phyloP scores from a whole-genome alignment of 2,888 invertebrate genomes.

The Diplolepis rosae region DNA sequence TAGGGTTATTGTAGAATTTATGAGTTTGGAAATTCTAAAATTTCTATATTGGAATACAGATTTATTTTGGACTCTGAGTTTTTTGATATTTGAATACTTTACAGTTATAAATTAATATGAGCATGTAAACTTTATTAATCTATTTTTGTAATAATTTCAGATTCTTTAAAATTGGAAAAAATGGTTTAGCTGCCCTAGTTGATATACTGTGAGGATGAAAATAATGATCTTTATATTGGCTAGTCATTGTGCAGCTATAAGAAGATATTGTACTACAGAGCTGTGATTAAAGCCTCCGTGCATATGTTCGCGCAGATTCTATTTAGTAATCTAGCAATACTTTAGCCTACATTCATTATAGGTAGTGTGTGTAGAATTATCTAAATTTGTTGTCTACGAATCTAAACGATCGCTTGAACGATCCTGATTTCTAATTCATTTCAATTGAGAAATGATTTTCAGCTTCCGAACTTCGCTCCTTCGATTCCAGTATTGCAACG shows the following conservation, averaged over 20 bases:
- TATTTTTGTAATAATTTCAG: too few species aligned
- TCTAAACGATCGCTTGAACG: constrained; percentile 33
- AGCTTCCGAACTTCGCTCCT: constrained; percentile 20
- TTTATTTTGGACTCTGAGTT: too few species aligned
- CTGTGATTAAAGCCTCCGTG: constrained; percentile 71
- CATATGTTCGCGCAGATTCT: constrained; percentile 69
- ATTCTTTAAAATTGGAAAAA: background rate
- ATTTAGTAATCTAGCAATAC: constrained; percentile 58
- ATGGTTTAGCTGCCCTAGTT: constrained; percentile 6
- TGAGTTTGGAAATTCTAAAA: too few species aligned
- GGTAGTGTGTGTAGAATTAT: constrained; percentile 1
- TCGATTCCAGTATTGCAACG: constrained; percentile 21
- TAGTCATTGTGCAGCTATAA: constrained; percentile 71
- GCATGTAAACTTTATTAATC: too few species aligned
- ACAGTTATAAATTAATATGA: too few species aligned
- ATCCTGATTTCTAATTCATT: constrained; percentile 24
- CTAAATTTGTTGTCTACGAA: constrained; percentile 32
- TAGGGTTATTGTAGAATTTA: too few species aligned
- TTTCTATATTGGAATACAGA: too few species aligned
- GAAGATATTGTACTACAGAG: constrained; percentile 69
- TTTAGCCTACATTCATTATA: constrained; percentile 48
- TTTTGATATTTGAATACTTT: too few species aligned
- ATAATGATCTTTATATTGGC: constrained; percentile 69
- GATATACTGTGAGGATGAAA: constrained; percentile 38
- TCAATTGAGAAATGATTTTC: background rate